Evolutionary conservation across 2,888 invertebrate genomes (phyloP).

Genomic region (Hemistola chrysoprasaria): DNA sequence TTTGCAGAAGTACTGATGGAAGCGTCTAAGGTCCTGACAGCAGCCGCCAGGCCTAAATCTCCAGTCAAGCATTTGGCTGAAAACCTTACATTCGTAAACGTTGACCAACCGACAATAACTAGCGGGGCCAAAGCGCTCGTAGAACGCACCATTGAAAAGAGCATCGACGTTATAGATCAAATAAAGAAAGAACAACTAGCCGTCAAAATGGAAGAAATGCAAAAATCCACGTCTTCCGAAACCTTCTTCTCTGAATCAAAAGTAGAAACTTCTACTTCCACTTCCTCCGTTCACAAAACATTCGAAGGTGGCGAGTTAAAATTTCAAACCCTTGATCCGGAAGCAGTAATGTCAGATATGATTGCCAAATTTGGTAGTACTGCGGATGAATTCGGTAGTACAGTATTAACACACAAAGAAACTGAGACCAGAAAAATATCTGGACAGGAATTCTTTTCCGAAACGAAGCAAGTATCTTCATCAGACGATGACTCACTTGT

Average conservation of each 20-base stretch:
- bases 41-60: slow-evolving; percentile 70
- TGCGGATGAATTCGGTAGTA: slow-evolving; percentile 60
- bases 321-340: slow-evolving; percentile 67
- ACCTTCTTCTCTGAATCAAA: slow-evolving; percentile 68
- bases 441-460: slow-evolving; percentile 73
- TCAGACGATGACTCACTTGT: slow-evolving; percentile 75
- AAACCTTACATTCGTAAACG: slow-evolving; percentile 71
- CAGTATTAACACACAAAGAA: slow-evolving; percentile 77
- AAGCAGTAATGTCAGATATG: slow-evolving; percentile 70
- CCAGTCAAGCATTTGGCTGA: slow-evolving; percentile 74
- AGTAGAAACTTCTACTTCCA: slow-evolving; percentile 69
- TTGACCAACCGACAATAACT: slow-evolving; percentile 78
- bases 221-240: slow-evolving; percentile 61
- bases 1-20: slow-evolving; percentile 70
- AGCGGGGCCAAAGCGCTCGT: slow-evolving; percentile 80
- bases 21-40: slow-evolving; percentile 60
- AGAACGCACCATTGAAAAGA: slow-evolving; percentile 73
- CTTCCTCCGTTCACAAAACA: slow-evolving; percentile 69
- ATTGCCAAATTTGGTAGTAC: slow-evolving; percentile 63
- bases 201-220: slow-evolving; percentile 68
- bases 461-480: slow-evolving; percentile 74
- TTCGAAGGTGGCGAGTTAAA: slow-evolving; percentile 60
- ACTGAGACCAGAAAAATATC: slow-evolving; percentile 75
- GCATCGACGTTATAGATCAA: slow-evolving; percentile 67
- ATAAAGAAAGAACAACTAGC: slow-evolving; percentile 70